Evolutionary conservation across 2,113 vertebrate species (phyloP), one percentile per base, ranked within the genome.

Genomic region (Tupaia chinensis): DNA sequence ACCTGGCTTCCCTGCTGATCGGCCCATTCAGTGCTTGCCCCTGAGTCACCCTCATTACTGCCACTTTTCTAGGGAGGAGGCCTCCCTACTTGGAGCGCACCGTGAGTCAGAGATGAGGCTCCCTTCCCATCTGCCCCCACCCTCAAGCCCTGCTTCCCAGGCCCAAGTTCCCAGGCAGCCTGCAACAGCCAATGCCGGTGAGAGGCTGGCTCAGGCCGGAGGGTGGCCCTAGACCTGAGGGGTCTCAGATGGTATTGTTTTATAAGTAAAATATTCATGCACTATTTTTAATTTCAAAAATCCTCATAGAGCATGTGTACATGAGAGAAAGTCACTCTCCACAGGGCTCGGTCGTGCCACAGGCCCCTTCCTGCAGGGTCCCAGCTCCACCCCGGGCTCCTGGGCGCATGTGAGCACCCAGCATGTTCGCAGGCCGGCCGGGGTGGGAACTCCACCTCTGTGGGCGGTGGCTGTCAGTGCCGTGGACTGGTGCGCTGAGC

Each of bases 11-110:
- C 32, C 34, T 16, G 0, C 34, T 92, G 60, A 15, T 88, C 9
- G 2, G 70, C 84, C 83, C 70, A 23, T 77, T 3, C 54, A 79
- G 81, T 34, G 58, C 90, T 76, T 0, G 3, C 16, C 20, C 14
- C 83, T 98, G 96, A 97, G 84, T 97, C 97, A 98, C 73, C 89
- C 83, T 78, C 58, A 94, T 97, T 95, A 96, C 95, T 89, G 91
- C 29, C 54, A 82, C 77, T 96, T 88, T 93, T 85, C 95, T 92
- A 91, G 97, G 96, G 96, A 96, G 97, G 95, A 94, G 91, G 70
- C 93, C 77, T 90, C 0, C 1, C 87, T 32, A 1, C 54, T 0
- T 58, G 65, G 77, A 89, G 87, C 68, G 78, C 72, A 4, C 29
- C 0, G 58, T 98, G 97, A 98, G 94, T 98, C 97, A 98, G 93